phyloP scores from a whole-genome alignment of 2,888 invertebrate genomes.

The Limnephilus auricula region DNA sequence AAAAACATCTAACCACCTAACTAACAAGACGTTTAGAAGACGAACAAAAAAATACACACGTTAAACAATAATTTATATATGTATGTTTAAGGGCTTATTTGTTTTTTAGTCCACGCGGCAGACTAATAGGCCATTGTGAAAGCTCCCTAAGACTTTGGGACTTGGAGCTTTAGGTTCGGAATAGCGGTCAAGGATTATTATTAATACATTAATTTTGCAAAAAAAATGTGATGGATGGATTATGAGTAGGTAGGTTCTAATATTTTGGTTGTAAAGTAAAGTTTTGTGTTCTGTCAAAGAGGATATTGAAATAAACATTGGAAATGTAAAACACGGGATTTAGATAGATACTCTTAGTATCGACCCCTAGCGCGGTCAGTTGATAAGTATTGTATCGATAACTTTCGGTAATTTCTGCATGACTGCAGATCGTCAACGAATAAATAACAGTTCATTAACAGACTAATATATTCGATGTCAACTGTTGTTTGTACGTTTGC shows the following conservation, averaged over 20 bases:
- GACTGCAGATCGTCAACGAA: too few species aligned
- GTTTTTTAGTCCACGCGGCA: slow-evolving; percentile 50
- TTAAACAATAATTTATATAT: slow-evolving; percentile 63
- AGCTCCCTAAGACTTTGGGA: slow-evolving; percentile 1
- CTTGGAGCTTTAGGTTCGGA: not conserved
- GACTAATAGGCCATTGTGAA: slow-evolving; percentile 62
- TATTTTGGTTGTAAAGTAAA: not conserved
- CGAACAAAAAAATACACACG: slow-evolving; percentile 58
- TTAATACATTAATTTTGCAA: not conserved
- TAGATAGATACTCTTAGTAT: too few species aligned
- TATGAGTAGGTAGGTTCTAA: not conserved
- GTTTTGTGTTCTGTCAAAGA: too few species aligned
- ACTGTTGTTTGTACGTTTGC: too few species aligned
- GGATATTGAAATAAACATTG: too few species aligned
- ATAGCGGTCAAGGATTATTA: not conserved
- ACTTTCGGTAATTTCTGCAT: too few species aligned
- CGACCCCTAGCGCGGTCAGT: too few species aligned
- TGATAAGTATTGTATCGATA: too few species aligned
- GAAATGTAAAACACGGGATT: too few species aligned
- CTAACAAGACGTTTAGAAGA: slow-evolving; percentile 64
- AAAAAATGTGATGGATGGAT: not conserved
- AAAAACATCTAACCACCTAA: slow-evolving; percentile 64
- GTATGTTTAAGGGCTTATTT: slow-evolving; percentile 53
- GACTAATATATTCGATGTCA: too few species aligned
- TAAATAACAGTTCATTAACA: too few species aligned